Evolutionary conservation across 2,797 vertebrate genomes (phyloP).

Genomic region (Coregonus suidteri): DNA sequence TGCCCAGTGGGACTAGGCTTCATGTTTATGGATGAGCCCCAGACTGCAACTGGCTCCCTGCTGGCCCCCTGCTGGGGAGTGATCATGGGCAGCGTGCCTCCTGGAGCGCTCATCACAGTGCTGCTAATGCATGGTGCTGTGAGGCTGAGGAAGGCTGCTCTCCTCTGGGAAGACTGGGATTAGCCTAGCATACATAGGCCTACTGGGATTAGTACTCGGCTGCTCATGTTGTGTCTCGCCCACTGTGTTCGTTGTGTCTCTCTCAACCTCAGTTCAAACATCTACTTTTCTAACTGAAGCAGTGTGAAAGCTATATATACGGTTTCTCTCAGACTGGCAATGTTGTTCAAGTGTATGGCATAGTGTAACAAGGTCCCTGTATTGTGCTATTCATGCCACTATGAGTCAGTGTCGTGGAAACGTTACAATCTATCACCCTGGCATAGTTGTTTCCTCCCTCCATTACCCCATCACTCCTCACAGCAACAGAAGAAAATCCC

Average conservation of each 20-base stretch:
- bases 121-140: constrained; percentile 21
- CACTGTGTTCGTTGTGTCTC: not conserved
- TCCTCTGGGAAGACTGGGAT: not conserved
- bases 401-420: not conserved
- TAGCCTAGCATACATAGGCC: constrained; percentile 2
- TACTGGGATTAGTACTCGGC: not conserved
- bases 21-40: constrained; percentile 12
- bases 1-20: not conserved
- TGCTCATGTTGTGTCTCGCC: not conserved
- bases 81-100: constrained; percentile 19
- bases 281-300: not conserved
- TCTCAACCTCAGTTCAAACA: not conserved
- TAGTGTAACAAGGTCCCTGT: not conserved
- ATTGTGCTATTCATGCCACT: not conserved
- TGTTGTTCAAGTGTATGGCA: not conserved
- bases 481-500: not conserved
- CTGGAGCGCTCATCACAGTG: constrained; percentile 18
- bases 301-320: not conserved
- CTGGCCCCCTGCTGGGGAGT: constrained; percentile 15
- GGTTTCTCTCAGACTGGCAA: not conserved
- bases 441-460: not conserved
- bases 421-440: not conserved
- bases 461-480: not conserved
- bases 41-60: not conserved
- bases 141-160: constrained; percentile 3